A percentile compares a stretch with the other conserved stretches of the same genome.
These are phyloP conservation scores for Maniola hyperantus DNA, from an alignment of 2,888 invertebrate species.

Conservation along the genomic window DNA sequence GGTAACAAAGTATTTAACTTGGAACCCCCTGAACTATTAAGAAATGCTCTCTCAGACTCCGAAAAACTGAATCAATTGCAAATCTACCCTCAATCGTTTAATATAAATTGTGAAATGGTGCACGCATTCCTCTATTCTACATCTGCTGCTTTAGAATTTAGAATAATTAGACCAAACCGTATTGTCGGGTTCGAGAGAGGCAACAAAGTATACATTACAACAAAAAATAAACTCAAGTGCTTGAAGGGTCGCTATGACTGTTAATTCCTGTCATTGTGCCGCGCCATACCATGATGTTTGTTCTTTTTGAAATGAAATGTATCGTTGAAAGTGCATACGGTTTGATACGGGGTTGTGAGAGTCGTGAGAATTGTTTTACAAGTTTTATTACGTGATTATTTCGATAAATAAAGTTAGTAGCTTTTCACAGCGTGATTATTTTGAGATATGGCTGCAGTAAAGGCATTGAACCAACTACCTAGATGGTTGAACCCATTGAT, in stretches of 20 bases:
- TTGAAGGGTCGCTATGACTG: constrained; percentile 66
- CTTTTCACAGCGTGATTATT: neutral
- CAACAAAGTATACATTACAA: constrained; percentile 78
- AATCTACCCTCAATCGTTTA: neutral
- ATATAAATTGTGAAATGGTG: constrained; percentile 1
- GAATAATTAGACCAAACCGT: constrained; percentile 76
- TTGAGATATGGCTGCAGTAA: neutral
- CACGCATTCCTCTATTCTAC: constrained; percentile 12
- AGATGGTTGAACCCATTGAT: too few species aligned
- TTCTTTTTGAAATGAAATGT: constrained; percentile 50
- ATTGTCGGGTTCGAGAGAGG: constrained; percentile 56
- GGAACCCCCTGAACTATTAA: too few species aligned
- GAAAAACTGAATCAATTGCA: neutral
- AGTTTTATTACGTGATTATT: constrained; percentile 6
- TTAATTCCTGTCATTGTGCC: constrained; percentile 77
- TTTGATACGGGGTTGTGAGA: constrained; percentile 59
- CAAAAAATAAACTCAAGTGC: constrained; percentile 65
- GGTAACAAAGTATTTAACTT: too few species aligned
- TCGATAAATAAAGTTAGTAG: constrained; percentile 5
- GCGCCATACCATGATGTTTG: constrained; percentile 52
- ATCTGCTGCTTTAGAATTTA: constrained; percentile 50
- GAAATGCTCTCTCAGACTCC: too few species aligned
- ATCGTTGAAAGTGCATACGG: constrained; percentile 50
- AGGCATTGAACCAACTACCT: neutral
- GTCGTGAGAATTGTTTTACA: constrained; percentile 65